phyloP scores from a whole-genome alignment of 2,113 vertebrate genomes.

The Odocoileus virginianus region DNA sequence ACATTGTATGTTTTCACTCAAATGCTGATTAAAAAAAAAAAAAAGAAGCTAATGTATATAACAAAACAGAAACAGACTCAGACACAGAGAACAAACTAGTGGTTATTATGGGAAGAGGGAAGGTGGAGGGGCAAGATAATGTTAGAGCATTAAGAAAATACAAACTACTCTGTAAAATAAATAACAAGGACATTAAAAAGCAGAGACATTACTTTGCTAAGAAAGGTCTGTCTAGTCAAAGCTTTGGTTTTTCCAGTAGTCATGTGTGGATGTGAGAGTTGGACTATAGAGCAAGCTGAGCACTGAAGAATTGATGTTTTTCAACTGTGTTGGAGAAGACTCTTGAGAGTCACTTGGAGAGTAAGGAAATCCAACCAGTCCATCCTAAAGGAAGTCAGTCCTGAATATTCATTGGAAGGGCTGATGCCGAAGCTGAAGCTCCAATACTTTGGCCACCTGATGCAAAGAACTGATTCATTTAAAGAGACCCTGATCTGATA shows the following conservation, averaged over 20 bases:
- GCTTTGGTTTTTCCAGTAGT: not conserved
- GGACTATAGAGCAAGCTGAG: not conserved
- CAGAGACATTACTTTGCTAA: not conserved
- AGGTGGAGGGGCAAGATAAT: not conserved
- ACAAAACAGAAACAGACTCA: not conserved
- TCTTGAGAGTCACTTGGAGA: not conserved
- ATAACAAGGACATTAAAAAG: not conserved
- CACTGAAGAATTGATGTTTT: not conserved
- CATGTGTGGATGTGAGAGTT: not conserved
- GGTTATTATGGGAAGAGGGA: not conserved
- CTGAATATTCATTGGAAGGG: not conserved
- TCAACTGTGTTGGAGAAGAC: not conserved
- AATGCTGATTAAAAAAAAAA: not conserved
- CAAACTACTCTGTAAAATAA: not conserved
- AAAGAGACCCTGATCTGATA: not conserved
- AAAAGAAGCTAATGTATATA: not conserved
- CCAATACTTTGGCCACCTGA: not conserved
- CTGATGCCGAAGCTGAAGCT: not conserved
- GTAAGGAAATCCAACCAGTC: not conserved
- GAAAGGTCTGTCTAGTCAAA: not conserved
- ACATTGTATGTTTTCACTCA: not conserved
- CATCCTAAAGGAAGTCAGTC: not conserved
- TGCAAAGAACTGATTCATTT: not conserved
- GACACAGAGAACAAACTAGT: not conserved
- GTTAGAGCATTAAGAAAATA: not conserved